phyloP scores from a whole-genome alignment of 92 coral and sea anemone species.

The Plumapathes pennacea region DNA sequence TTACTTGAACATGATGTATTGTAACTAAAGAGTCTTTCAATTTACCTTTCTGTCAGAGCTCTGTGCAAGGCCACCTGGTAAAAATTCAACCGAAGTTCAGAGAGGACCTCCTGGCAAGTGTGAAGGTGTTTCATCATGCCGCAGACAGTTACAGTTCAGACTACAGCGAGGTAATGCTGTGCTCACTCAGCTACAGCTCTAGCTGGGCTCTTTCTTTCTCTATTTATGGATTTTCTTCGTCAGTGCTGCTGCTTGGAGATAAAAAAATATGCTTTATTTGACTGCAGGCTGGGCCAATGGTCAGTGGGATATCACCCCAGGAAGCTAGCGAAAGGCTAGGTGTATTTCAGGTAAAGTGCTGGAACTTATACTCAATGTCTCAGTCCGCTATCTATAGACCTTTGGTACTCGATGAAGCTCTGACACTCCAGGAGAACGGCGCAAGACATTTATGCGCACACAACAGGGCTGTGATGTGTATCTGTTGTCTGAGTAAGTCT shows the following conservation, averaged over 20 bases:
- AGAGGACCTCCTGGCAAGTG: constrained; percentile 74
- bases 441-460: too few species aligned
- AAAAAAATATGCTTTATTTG: not conserved
- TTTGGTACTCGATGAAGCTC: too few species aligned
- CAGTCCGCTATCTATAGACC: too few species aligned
- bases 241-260: too few species aligned
- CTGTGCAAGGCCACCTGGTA: constrained; percentile 72
- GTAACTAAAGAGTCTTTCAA: not conserved
- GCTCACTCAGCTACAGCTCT: not conserved
- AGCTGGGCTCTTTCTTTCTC: not conserved
- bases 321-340: constrained; percentile 88
- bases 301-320: constrained; percentile 73
- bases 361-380: too few species aligned
- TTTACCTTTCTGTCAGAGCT: constrained; percentile 32
- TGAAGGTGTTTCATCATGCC: constrained; percentile 62
- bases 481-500: too few species aligned
- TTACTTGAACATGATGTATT: not conserved
- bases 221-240: too few species aligned
- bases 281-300: constrained; percentile 79
- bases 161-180: constrained; percentile 49
- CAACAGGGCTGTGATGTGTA: too few species aligned
- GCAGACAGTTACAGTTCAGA: constrained; percentile 53
- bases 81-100: constrained; percentile 87
- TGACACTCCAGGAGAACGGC: too few species aligned
- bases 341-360: constrained; percentile 84